Evolutionary conservation across 2,797 vertebrate genomes (phyloP).

Genomic region (Neosalanx taihuensis): DNA sequence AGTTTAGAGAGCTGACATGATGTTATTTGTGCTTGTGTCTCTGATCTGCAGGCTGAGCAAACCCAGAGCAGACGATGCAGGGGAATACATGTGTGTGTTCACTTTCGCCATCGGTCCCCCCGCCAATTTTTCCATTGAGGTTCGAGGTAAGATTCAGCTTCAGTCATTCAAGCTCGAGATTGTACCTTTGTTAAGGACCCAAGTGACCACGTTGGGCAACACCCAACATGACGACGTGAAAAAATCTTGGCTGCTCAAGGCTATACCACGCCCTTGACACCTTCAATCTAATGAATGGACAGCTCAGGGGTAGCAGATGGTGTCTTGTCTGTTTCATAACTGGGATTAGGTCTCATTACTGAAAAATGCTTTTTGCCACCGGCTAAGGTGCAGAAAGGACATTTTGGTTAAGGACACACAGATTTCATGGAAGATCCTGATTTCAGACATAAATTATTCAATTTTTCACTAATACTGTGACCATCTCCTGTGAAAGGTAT

Average conservation of each 20-base stretch:
- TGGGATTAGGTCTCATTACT: slow-evolving; percentile 67
- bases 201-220: slow-evolving; percentile 38
- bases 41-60: slow-evolving; percentile 79
- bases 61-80: slow-evolving; percentile 86
- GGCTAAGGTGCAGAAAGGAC: slow-evolving; percentile 45
- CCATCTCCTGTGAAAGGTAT: no score
- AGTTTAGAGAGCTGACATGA: neutral
- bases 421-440: slow-evolving; percentile 27
- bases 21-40: slow-evolving; percentile 31
- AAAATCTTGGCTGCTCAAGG: slow-evolving; percentile 45
- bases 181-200: slow-evolving; percentile 38
- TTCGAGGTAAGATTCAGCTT: slow-evolving; percentile 83
- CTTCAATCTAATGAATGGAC: slow-evolving; percentile 56
- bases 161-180: slow-evolving; percentile 27
- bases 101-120: slow-evolving; percentile 75
- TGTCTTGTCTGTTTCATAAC: slow-evolving; percentile 71
- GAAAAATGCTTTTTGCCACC: slow-evolving; percentile 61
- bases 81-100: slow-evolving; percentile 91
- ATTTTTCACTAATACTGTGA: no score
- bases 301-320: slow-evolving; percentile 77
- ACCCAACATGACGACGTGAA: slow-evolving; percentile 45
- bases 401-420: slow-evolving; percentile 33
- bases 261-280: slow-evolving; percentile 64
- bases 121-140: slow-evolving; percentile 90
- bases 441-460: neutral